Evolutionary conservation across 2,888 invertebrate species (phyloP), one percentile per base, ranked within the genome.

Genomic region (Kuschelorhynchus macadamiae): DNA sequence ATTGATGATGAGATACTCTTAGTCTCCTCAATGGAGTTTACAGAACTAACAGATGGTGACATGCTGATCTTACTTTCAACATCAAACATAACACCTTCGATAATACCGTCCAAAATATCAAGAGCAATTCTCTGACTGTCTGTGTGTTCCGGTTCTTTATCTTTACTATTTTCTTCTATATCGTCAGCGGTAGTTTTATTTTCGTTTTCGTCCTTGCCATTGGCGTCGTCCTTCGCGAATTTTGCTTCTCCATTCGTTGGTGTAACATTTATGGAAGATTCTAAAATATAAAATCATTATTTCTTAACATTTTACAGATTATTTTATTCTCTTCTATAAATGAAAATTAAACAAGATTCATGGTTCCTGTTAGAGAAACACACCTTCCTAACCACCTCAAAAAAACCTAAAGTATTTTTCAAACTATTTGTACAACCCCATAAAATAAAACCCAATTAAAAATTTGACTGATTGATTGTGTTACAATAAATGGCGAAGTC

Each of bases 31-130:
- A 71, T 70, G n/a, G 72, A 70, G 73, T 73, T 75, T 9, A 71
- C 41, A 46, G 68, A 71, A 36, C 42, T 63, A 14, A 71, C 20
- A 39, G 68, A 71, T 16, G 20, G 44, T 16, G 60, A 41, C 39
- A 49, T 65, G 7, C 32, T 49, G 18, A 64, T 30, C 8, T 70
- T 76, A 41, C 67, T 72, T 25, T 80, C 81, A 5, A 78, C 76
- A 50, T 80, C 75, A 69, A 75, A 80, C 18, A 83, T 78, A 32
- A 83, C 85, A 65, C 74, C 78, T 68, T 84, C 82, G 17, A 85
- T 75, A 66, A 86, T 75, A 50, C 76, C 75, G 71, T 83, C 80
- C 32, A 86, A 71, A 76, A 86, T 81, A 67, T 83, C 83, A 12
- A 72, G 72, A 1, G 81, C 85, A 57, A 85, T 77, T 61, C 81